A percentile compares a stretch with the other conserved stretches of the same genome.
phyloP scores from a whole-genome alignment of 2,888 invertebrate species.

The Ophion costatus region DNA sequence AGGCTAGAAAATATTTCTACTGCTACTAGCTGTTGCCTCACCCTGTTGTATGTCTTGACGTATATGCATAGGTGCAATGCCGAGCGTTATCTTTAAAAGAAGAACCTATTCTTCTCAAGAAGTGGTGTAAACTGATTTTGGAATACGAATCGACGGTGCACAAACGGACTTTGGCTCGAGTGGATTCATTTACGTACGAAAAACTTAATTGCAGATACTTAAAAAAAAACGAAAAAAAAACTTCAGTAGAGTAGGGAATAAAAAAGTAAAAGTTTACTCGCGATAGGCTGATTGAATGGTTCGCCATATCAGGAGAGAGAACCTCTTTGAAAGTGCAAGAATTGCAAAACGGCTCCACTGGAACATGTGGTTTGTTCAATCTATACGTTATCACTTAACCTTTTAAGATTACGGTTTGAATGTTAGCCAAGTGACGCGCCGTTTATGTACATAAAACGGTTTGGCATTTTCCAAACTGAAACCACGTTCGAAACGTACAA shows the following conservation, averaged over 20 bases:
- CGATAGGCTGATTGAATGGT: slow-evolving; percentile 23
- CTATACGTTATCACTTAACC: not conserved
- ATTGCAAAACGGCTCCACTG: not conserved
- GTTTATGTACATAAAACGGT: not conserved
- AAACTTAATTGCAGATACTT: not conserved
- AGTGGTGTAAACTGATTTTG: not conserved
- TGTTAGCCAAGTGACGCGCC: not conserved
- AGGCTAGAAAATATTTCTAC: too few species aligned
- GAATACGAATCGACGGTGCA: not conserved
- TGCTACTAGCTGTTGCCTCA: too few species aligned
- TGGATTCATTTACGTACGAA: not conserved
- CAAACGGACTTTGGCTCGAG: not conserved
- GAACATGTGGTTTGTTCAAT: not conserved
- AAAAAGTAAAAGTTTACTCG: slow-evolving; percentile 20
- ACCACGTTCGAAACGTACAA: too few species aligned
- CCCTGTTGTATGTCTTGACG: too few species aligned
- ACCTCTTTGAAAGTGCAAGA: not conserved
- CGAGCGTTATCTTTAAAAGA: too few species aligned
- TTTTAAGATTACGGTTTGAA: not conserved
- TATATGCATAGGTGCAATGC: too few species aligned
- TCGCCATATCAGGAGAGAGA: slow-evolving; percentile 1
- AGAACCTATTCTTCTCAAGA: not conserved
- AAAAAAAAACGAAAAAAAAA: slow-evolving; percentile 1
- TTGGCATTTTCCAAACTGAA: not conserved
- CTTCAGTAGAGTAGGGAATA: not conserved